A percentile compares a stretch with the other conserved stretches of the same genome.
These are phyloP conservation scores for Gouania willdenowi DNA, from an alignment of 2,797 vertebrate genomes.

Conservation along the genomic window DNA sequence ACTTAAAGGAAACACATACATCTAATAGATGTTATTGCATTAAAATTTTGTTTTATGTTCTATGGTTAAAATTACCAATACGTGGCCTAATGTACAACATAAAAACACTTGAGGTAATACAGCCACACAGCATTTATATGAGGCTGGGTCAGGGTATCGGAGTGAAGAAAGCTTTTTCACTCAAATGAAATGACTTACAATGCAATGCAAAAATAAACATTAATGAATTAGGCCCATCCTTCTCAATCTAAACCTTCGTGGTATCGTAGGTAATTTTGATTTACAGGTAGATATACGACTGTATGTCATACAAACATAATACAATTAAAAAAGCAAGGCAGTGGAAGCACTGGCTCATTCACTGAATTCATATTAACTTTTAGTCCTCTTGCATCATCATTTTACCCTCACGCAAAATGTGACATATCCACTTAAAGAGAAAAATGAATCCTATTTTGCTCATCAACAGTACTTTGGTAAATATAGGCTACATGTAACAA, in stretches of 20 bases:
- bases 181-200: constrained; percentile 36
- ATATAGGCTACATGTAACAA: constrained; percentile 30
- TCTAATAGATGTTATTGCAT: constrained; percentile 10
- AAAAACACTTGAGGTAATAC: constrained; percentile 44
- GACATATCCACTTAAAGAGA: constrained; percentile 76
- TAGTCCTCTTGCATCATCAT: constrained; percentile 75
- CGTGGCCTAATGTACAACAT: constrained; percentile 49
- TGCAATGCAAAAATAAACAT: constrained; percentile 66
- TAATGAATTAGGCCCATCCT: constrained; percentile 66
- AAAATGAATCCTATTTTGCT: constrained; percentile 68
- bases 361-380: constrained; percentile 72
- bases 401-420: constrained; percentile 70
- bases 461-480: constrained; percentile 58
- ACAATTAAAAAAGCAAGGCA: constrained; percentile 70
- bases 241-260: constrained; percentile 65
- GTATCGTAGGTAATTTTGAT: constrained; percentile 68
- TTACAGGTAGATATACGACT: constrained; percentile 61
- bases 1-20: constrained; percentile 49
- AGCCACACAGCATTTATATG: constrained; percentile 38
- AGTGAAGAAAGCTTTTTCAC: constrained; percentile 39
- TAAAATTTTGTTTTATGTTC: constrained; percentile 34
- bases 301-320: constrained; percentile 54
- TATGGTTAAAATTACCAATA: constrained; percentile 26
- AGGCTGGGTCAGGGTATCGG: constrained; percentile 23
- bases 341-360: constrained; percentile 65